Conservation (phyloP, 1,140 invertebrate species). For the Camponotus pennsylvanicus region DNA sequence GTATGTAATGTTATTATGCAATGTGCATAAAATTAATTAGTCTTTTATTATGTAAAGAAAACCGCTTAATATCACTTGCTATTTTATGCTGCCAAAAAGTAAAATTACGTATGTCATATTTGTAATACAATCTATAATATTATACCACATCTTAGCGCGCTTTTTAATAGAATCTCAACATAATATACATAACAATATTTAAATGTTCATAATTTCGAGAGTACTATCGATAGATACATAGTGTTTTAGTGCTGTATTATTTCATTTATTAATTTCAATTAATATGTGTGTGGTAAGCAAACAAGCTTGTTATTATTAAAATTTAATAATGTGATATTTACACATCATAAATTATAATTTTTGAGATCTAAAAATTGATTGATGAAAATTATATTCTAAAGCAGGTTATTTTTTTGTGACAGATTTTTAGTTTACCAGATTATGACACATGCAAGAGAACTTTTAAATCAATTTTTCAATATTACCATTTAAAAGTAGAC, state of each 20-base stretch:
- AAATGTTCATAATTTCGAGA: not conserved
- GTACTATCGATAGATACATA: conserved; percentile 12
- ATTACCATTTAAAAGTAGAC: conserved; percentile 70
- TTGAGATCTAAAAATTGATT: conserved; percentile 62
- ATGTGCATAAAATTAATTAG: not conserved
- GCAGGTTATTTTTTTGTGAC: conserved; percentile 47
- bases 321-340: conserved; percentile 3
- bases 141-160: not conserved
- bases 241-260: not conserved
- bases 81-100: not conserved
- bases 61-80: not conserved
- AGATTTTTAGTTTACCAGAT: conserved; percentile 55
- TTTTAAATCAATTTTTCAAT: conserved; percentile 57
- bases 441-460: conserved; percentile 55
- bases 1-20: conserved; percentile 47
- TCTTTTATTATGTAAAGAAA: not conserved
- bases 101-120: not conserved
- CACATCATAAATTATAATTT: conserved; percentile 1
- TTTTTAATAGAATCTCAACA: not conserved
- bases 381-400: conserved; percentile 33
- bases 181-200: conserved; percentile 28
- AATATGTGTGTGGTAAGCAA: not conserved
- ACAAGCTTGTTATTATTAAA: not conserved
- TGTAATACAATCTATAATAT: not conserved
- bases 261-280: conserved; percentile 28